Percentiles rank a stretch among this genome's conserved stretches.
phyloP scores from a whole-genome alignment of 2,888 invertebrate genomes.

The Flexamia atlantica region DNA sequence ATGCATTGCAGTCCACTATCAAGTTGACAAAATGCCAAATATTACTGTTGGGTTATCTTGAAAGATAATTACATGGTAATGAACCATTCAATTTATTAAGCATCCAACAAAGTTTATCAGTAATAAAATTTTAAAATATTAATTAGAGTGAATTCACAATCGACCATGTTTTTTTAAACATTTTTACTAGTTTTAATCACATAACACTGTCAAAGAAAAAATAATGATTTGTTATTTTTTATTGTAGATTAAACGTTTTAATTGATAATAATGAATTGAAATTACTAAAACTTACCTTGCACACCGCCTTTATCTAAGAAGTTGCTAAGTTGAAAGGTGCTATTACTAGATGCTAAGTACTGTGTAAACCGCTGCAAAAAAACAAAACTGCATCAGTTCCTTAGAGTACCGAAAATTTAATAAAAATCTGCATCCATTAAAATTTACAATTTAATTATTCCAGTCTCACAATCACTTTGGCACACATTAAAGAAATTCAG shows the following conservation, averaged over 20 bases:
- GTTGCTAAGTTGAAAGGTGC: constrained; percentile 98
- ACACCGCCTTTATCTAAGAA: constrained; percentile 98
- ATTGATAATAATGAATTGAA: too few species aligned
- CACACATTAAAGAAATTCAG: too few species aligned
- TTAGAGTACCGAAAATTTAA: too few species aligned
- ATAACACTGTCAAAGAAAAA: constrained; percentile 18
- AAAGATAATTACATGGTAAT: constrained; percentile 69
- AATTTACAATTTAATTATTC: too few species aligned
- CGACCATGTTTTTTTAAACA: constrained; percentile 63
- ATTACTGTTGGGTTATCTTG: background rate
- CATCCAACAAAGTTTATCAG: constrained; percentile 62
- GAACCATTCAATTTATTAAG: constrained; percentile 66
- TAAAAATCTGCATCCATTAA: too few species aligned
- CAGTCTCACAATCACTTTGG: too few species aligned
- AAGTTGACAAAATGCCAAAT: background rate
- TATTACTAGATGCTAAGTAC: constrained; percentile 99
- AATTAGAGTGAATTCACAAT: background rate
- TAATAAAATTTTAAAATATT: constrained; percentile 44
- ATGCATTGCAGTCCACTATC: background rate
- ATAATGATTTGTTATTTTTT: too few species aligned
- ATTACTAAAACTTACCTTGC: constrained; percentile 85
- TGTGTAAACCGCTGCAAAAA: constrained; percentile 97
- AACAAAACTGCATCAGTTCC: constrained; percentile 62
- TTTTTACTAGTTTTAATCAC: constrained; percentile 56
- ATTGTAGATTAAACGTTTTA: too few species aligned